These are phyloP conservation scores for Dascillus cervinus DNA, from an alignment of 2,888 invertebrate species.

Conservation along the genomic window DNA sequence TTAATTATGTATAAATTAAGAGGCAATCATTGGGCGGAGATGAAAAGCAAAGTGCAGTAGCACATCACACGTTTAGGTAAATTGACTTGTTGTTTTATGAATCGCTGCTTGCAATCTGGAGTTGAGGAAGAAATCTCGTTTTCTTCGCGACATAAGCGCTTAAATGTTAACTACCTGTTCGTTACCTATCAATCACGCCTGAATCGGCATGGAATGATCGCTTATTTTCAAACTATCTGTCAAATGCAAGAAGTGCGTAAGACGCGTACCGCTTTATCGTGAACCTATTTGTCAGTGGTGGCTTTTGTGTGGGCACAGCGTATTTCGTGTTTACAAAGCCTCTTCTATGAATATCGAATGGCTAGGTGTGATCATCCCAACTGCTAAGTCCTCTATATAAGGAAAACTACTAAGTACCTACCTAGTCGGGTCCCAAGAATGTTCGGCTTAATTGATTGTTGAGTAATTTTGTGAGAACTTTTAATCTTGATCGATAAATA, in stretches of 20 bases:
- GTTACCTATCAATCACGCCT: constrained; percentile 12
- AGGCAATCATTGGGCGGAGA: constrained; percentile 12
- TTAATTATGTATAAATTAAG: constrained; percentile 16
- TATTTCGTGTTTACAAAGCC: constrained; percentile 12
- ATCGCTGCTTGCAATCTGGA: too few species aligned
- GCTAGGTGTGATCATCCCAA: constrained; percentile 11
- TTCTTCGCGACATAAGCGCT: neutral
- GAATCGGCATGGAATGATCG: too few species aligned
- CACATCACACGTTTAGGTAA: constrained; percentile 8
- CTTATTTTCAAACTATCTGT: neutral
- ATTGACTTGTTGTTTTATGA: too few species aligned
- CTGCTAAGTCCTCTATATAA: constrained; percentile 11
- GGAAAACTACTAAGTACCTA: constrained; percentile 11
- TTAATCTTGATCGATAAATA: constrained; percentile 8
- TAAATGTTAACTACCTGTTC: too few species aligned
- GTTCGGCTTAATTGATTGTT: constrained; percentile 9
- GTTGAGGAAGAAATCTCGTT: too few species aligned
- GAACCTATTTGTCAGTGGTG: constrained; percentile 14
- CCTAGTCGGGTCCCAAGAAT: constrained; percentile 8
- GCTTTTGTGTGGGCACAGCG: constrained; percentile 9
- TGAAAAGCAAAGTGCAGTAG: constrained; percentile 9
- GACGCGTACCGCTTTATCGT: constrained; percentile 8
- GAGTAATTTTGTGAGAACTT: constrained; percentile 6
- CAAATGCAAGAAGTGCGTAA: constrained; percentile 6
- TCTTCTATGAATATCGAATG: constrained; percentile 12